phyloP scores from a whole-genome alignment of 1,140 invertebrate genomes.

The Drosophila repletoides region DNA sequence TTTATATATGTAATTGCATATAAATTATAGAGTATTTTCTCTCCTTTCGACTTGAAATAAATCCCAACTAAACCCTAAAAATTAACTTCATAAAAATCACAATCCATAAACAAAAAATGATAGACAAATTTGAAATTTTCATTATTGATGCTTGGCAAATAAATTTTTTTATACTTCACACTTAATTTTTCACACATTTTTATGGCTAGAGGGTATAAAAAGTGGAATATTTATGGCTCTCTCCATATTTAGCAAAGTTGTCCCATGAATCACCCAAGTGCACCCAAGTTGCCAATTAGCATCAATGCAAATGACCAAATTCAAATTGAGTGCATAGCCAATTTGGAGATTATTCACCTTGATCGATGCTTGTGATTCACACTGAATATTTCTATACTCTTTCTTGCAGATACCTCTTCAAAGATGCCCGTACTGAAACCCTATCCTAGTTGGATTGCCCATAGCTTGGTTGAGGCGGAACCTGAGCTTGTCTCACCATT shows the following conservation, averaged over 20 bases:
- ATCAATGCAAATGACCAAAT: conserved; percentile 48
- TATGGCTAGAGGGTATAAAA: not conserved
- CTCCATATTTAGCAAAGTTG: conserved; percentile 14
- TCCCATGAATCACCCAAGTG: conserved; percentile 24
- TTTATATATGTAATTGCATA: too few relatives aligned
- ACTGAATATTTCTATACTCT: not conserved
- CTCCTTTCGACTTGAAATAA: too few relatives aligned
- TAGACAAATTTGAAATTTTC: too few relatives aligned
- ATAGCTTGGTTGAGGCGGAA: conserved; percentile 83
- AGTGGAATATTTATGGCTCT: not conserved
- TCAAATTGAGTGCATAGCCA: not conserved
- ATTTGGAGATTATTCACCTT: conserved; percentile 22
- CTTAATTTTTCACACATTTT: not conserved
- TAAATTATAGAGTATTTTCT: too few relatives aligned
- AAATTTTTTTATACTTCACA: too few relatives aligned
- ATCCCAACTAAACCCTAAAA: too few relatives aligned
- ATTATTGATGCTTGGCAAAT: not conserved
- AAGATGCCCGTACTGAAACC: conserved; percentile 87
- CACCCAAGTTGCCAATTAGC: conserved; percentile 38
- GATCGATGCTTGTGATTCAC: not conserved
- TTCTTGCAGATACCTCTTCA: conserved; percentile 84
- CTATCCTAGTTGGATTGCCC: conserved; percentile 89
- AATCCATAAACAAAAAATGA: too few relatives aligned
- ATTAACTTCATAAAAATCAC: too few relatives aligned
- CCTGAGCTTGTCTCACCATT: conserved; percentile 90